Percentiles rank a stretch among this genome's conserved stretches.
These are phyloP conservation scores for Numenius arquata DNA, from an alignment of 2,113 vertebrate species.

Conservation along the genomic window DNA sequence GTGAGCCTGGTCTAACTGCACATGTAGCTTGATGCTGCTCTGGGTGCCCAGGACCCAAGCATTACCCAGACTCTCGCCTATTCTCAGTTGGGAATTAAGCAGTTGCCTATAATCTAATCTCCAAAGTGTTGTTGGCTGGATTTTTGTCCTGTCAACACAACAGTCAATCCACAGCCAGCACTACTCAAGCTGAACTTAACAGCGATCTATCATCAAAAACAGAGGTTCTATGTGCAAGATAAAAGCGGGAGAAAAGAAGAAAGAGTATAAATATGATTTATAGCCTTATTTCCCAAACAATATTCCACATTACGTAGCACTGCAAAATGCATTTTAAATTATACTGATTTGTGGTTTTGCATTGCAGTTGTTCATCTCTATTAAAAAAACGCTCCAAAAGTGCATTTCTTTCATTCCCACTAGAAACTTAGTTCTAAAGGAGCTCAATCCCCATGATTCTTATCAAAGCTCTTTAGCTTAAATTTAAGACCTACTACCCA, in stretches of 20 bases:
- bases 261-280: background rate
- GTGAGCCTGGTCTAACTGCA: background rate
- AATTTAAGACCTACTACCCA: background rate
- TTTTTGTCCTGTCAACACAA: background rate
- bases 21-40: rapidly evolving
- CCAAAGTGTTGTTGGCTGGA: background rate
- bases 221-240: background rate
- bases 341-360: background rate
- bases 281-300: background rate
- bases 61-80: background rate
- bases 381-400: background rate
- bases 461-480: background rate
- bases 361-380: background rate
- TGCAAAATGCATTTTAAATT: background rate
- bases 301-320: background rate
- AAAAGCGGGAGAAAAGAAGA: background rate
- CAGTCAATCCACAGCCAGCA: background rate
- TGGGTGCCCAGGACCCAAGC: background rate
- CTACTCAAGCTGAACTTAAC: background rate
- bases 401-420: background rate
- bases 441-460: background rate
- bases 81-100: background rate
- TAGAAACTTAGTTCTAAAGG: background rate
- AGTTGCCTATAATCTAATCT: background rate
- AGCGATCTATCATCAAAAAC: background rate